Evolutionary conservation across 2,797 vertebrate genomes (phyloP).

Genomic region (Eupleurogrammus muticus): DNA sequence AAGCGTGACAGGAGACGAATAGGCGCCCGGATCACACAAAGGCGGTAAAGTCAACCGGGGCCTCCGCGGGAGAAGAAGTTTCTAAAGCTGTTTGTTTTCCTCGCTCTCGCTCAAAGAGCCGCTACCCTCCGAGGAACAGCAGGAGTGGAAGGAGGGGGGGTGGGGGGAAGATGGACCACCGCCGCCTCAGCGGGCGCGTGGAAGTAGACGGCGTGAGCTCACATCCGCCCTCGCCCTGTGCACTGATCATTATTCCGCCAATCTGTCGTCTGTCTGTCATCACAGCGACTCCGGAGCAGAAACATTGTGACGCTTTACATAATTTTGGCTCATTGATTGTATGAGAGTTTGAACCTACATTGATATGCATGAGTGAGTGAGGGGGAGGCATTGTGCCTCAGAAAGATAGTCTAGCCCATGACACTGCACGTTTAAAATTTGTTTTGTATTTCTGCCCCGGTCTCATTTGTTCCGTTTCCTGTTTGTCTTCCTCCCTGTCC

Average conservation of each 20-base stretch:
- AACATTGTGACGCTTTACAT: slow-evolving; percentile 45
- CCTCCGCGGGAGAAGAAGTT: slow-evolving; percentile 50
- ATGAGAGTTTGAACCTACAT: slow-evolving; percentile 34
- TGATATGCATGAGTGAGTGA: slow-evolving; percentile 42
- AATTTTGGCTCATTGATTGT: slow-evolving; percentile 64
- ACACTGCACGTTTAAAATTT: slow-evolving; percentile 14
- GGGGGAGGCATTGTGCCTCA: slow-evolving; percentile 6
- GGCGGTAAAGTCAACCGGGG: slow-evolving; percentile 57
- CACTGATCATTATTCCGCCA: slow-evolving; percentile 68
- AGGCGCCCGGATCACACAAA: slow-evolving; percentile 60
- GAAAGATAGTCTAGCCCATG: slow-evolving; percentile 21
- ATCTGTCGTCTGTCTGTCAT: slow-evolving; percentile 70
- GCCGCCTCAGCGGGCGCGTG: slow-evolving; percentile 35
- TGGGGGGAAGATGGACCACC: slow-evolving; percentile 40
- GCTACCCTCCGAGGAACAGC: slow-evolving; percentile 45
- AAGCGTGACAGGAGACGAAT: slow-evolving; percentile 64
- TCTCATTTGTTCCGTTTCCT: slow-evolving; percentile 4
- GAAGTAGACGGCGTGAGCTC: slow-evolving; percentile 43
- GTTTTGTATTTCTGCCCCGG: slow-evolving; percentile 7
- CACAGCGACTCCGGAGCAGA: slow-evolving; percentile 40
- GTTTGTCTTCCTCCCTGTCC: slow-evolving; percentile 7
- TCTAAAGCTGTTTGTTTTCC: slow-evolving; percentile 68
- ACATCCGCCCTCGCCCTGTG: slow-evolving; percentile 59
- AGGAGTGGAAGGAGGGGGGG: slow-evolving; percentile 34
- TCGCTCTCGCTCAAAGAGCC: slow-evolving; percentile 36